These are phyloP conservation scores for Orchesella cincta DNA, from an alignment of 1,140 invertebrate species.

Conservation along the genomic window DNA sequence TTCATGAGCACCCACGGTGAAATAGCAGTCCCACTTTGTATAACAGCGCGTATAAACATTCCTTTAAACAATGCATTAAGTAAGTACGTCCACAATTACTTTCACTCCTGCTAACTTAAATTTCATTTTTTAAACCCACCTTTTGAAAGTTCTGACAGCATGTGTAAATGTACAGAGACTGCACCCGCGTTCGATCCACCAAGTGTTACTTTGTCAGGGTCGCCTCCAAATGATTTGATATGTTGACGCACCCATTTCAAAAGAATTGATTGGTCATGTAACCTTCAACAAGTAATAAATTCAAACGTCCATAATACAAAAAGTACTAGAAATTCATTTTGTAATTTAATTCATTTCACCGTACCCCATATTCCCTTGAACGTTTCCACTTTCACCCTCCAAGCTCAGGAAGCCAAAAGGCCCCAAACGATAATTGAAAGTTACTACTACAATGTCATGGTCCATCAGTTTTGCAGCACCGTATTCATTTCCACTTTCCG, in stretches of 20 bases:
- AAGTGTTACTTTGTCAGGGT: neutral
- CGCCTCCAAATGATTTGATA: neutral
- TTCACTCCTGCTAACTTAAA: neutral
- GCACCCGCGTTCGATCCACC: neutral
- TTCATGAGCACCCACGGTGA: conserved; percentile 2
- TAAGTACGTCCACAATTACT: too few species aligned
- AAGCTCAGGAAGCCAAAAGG: neutral
- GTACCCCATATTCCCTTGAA: too few species aligned
- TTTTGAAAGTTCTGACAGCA: neutral
- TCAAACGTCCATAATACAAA: neutral
- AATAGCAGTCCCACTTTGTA: conserved; percentile 9
- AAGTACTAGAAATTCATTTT: too few species aligned
- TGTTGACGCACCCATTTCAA: neutral
- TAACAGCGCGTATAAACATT: neutral
- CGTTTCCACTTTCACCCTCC: neutral
- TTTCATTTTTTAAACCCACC: neutral
- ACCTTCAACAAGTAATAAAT: neutral
- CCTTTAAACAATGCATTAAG: neutral
- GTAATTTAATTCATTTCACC: too few species aligned
- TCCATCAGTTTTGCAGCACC: neutral
- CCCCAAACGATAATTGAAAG: neutral
- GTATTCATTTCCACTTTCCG: neutral
- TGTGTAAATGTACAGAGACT: neutral
- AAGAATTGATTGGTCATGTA: neutral
- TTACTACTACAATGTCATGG: neutral